Percentiles rank a stretch among this genome's conserved stretches.
These are phyloP conservation scores for Selenia dentaria DNA, from an alignment of 2,888 invertebrate species.

Conservation along the genomic window DNA sequence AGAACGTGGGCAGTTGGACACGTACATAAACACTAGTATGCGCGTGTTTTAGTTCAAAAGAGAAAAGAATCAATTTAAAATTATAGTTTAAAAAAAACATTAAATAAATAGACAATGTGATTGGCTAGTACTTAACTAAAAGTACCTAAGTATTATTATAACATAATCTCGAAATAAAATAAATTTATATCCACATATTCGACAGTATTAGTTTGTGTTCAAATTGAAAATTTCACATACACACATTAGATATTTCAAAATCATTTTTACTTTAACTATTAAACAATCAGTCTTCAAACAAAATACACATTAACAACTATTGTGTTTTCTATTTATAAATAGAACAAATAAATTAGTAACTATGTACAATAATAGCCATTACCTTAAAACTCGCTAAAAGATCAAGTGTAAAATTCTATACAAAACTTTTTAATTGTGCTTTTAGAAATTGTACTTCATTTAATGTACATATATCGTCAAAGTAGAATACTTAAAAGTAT, in stretches of 20 bases:
- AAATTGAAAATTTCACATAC: slow-evolving; percentile 2
- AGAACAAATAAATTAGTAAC: slow-evolving; percentile 61
- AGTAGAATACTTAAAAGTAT: background rate
- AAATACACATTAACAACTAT: slow-evolving; percentile 63
- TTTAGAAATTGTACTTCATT: slow-evolving; percentile 53
- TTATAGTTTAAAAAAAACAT: too few species aligned
- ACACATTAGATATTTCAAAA: slow-evolving; percentile 14
- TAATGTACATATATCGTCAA: slow-evolving; percentile 13
- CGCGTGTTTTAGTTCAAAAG: too few species aligned
- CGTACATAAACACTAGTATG: too few species aligned
- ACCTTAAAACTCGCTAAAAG: slow-evolving; percentile 29
- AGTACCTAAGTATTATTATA: too few species aligned
- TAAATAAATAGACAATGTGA: too few species aligned
- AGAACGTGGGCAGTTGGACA: too few species aligned
- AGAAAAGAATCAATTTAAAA: too few species aligned
- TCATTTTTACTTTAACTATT: slow-evolving; percentile 33
- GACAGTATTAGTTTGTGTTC: background rate
- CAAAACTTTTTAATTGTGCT: slow-evolving; percentile 47
- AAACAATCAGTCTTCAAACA: slow-evolving; percentile 82
- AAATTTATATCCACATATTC: background rate
- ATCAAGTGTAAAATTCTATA: slow-evolving; percentile 24
- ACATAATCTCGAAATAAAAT: background rate
- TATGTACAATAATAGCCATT: slow-evolving; percentile 43
- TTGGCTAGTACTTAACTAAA: too few species aligned
- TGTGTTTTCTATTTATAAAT: slow-evolving; percentile 45